Percentiles rank a stretch among this genome's conserved stretches.
These are phyloP conservation scores for Stegostoma tigrinum DNA, from an alignment of 2,113 vertebrate genomes.

Conservation along the genomic window DNA sequence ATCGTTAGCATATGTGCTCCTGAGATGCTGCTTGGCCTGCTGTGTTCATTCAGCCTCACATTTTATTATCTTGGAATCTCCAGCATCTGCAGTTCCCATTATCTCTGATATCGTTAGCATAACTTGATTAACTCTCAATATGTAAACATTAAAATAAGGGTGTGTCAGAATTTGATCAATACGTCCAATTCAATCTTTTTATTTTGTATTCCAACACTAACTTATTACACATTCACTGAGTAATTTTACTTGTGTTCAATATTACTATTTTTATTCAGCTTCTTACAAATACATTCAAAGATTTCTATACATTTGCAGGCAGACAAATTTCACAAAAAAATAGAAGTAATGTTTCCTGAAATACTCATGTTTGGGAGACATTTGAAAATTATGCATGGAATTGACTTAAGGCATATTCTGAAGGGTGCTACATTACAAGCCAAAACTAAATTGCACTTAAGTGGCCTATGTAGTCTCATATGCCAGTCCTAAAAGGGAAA, in stretches of 20 bases:
- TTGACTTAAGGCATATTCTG: constrained; percentile 23
- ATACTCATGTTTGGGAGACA: not conserved
- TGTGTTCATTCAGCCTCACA: too few species aligned
- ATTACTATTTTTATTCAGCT: not conserved
- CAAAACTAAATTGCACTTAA: constrained; percentile 13
- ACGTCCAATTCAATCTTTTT: not conserved
- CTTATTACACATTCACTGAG: not conserved
- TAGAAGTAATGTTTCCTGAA: not conserved
- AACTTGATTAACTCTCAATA: not conserved
- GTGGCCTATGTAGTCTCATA: not conserved
- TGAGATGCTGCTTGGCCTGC: too few species aligned
- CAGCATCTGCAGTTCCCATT: too few species aligned
- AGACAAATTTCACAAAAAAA: constrained; percentile 1
- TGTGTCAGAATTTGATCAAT: not conserved
- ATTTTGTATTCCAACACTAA: not conserved
- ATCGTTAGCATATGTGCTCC: not conserved
- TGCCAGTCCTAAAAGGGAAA: not conserved
- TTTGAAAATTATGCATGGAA: constrained; percentile 21
- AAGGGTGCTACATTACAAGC: constrained; percentile 5
- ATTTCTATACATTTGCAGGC: not conserved
- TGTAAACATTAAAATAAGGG: not conserved
- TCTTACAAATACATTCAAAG: constrained; percentile 35
- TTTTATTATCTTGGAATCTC: too few species aligned
- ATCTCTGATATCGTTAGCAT: not conserved
- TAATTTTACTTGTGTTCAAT: constrained; percentile 11